Evolutionary conservation across 53 echinoderm and acorn worm species (phyloP).

Genomic region (Luidia sarsii): DNA sequence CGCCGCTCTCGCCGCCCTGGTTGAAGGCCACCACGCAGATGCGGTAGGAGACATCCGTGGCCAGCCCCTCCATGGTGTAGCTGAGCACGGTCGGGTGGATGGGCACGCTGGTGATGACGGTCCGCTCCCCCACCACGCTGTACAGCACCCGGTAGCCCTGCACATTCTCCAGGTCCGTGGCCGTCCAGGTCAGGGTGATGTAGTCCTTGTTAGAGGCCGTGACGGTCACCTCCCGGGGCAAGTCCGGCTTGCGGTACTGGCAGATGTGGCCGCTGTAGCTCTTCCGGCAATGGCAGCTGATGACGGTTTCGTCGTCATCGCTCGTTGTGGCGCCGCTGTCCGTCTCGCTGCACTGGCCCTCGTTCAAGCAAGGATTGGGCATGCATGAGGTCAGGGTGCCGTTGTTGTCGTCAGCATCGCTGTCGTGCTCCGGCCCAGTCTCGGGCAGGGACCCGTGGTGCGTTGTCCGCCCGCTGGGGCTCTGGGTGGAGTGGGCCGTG

Average conservation of each 20-base stretch:
- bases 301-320: conserved; percentile 9
- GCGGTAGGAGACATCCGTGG: conserved; percentile 74
- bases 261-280: conserved; percentile 77
- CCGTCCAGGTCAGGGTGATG: conserved; percentile 78
- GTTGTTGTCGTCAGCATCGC: too few species aligned
- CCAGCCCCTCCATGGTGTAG: conserved; percentile 77
- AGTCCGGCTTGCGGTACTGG: conserved; percentile 71
- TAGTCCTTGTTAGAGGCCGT: conserved; percentile 53
- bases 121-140: conserved; percentile 71
- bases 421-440: conserved; percentile 9
- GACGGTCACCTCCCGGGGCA: conserved; percentile 68
- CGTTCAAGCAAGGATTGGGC: conserved; percentile 88
- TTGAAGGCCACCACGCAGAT: conserved; percentile 93
- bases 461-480: conserved; percentile 15
- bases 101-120: conserved; percentile 70
- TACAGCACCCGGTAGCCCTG: conserved; percentile 85
- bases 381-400: conserved; percentile 47
- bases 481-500: conserved; percentile 11
- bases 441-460: background rate
- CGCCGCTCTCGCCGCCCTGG: conserved; percentile 75
- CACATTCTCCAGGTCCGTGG: conserved; percentile 41
- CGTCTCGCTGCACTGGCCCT: conserved; percentile 62
- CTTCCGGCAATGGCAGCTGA: conserved; percentile 66
- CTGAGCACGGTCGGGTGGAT: conserved; percentile 82
- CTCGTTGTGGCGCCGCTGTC: background rate